These are phyloP conservation scores for Macaca nemestrina DNA, from an alignment of 2,113 vertebrate genomes.

Conservation along the genomic window DNA sequence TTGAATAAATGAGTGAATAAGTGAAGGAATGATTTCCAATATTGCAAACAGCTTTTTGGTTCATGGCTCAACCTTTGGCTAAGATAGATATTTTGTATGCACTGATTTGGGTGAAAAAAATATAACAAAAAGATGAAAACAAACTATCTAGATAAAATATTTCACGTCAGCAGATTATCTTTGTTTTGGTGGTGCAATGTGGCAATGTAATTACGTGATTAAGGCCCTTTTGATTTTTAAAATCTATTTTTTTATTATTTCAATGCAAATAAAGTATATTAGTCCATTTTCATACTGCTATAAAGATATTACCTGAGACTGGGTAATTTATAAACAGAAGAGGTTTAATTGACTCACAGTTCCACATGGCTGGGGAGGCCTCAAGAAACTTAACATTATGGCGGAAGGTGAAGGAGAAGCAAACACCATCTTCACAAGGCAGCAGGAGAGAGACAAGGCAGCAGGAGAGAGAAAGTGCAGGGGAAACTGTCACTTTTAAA, in stretches of 20 bases:
- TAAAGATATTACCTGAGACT: too few species aligned
- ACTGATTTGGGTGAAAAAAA: background rate
- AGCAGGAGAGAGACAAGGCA: too few species aligned
- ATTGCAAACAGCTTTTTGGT: background rate
- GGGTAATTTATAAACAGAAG: too few species aligned
- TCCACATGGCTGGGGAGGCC: too few species aligned
- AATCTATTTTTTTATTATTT: background rate
- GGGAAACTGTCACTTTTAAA: too few species aligned
- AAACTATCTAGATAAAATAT: constrained; percentile 8
- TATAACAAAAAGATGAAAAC: background rate
- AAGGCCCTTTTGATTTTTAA: background rate
- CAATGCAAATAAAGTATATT: background rate
- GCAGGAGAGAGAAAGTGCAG: too few species aligned
- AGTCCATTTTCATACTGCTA: too few species aligned
- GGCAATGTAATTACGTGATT: background rate
- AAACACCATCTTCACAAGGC: too few species aligned
- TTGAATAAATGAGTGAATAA: background rate
- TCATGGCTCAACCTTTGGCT: background rate
- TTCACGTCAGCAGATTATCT: background rate
- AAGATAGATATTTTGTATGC: background rate
- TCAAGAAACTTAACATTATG: too few species aligned
- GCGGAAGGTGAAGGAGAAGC: too few species aligned
- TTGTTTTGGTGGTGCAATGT: background rate
- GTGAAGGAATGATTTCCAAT: background rate
- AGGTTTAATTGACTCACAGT: too few species aligned